Evolutionary conservation across 2,797 vertebrate genomes (phyloP), one percentile per base, ranked within the genome.

Genomic region (Moxostoma hubbsi): DNA sequence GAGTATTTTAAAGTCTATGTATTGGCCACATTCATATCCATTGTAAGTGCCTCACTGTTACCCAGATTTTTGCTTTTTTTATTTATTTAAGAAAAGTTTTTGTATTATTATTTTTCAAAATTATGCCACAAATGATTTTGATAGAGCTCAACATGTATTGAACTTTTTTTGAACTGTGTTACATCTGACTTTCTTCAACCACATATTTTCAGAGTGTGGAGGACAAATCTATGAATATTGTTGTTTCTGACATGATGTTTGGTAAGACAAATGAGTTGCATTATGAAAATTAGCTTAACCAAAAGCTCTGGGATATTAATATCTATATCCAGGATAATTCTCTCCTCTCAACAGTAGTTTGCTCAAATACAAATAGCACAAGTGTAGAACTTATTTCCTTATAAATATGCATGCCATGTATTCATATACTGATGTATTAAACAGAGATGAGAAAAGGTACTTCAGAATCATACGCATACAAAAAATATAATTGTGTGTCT

Each of bases 371-470:
- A 93, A 93, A 93, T 90, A 91, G 84, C 88, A 88, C 82, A 86
- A 83, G 89, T 86, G 86, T 82, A 78, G 85, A 86, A 61, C 81
- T 87, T 85, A 89, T 91, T 90, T 88, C 82, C 87, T 91, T 88
- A 92, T 93, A 90, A 92, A 94, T 94, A 91, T 92, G 89, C 90
- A 92, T 92, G 90, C 83, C 84, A 88, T 83, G 85, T 92, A 92
- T 92, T 93, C 89, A 91, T 90, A 88, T 89, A 89, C 89, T 90
- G 92, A 90, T 92, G 90, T 92, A 88, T 88, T 89, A 90, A 91
- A 87, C 77, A 72, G 87, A 70, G 82, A 89, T 91, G 89, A 81
- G 89, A 85, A 90, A 36, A 87, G 88, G 88, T 80, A 54, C 51
- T 64, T 80, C 73, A 55, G 88, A 89, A 93, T 90, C 86, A 82